Conservation (phyloP, 2,888 invertebrate genomes). For the Amblyjoppa fuscipennis region DNA sequence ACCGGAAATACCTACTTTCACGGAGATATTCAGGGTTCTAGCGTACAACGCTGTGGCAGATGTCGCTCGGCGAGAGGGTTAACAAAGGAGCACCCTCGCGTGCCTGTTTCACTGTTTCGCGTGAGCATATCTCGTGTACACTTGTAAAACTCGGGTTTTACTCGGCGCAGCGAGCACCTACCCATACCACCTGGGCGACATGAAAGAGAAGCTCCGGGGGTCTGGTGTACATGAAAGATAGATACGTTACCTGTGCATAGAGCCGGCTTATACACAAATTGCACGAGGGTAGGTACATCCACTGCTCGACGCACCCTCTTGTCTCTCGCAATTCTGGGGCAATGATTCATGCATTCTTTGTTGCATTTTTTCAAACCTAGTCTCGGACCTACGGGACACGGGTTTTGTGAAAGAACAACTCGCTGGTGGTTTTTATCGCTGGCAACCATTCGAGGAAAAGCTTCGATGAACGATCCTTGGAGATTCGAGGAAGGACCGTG, state of each 20-base stretch:
- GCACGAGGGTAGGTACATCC: neutral
- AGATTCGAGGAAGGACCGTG: neutral
- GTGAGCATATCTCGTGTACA: constrained; percentile 30
- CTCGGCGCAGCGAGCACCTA: neutral
- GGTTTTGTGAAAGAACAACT: neutral
- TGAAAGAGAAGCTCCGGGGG: constrained; percentile 41
- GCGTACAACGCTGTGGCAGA: neutral
- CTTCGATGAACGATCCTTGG: neutral
- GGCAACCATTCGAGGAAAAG: neutral
- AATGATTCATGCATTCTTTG: constrained; percentile 40
- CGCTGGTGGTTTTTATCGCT: neutral
- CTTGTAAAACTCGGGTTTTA: constrained; percentile 10
- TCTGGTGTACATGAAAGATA: neutral
- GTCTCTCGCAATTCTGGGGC: constrained; percentile 39
- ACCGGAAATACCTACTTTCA: constrained; percentile 47
- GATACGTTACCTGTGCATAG: neutral
- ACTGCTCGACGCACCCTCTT: neutral
- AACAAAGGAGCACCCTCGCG: constrained; percentile 33
- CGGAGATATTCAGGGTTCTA: neutral
- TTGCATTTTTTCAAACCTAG: neutral
- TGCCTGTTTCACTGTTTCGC: constrained; percentile 16
- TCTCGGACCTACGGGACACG: neutral
- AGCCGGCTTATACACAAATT: neutral
- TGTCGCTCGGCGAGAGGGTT: constrained; percentile 33
- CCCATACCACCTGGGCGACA: constrained; percentile 11